These are phyloP conservation scores for Piaya cayana DNA, from an alignment of 2,113 vertebrate genomes.

Conservation along the genomic window DNA sequence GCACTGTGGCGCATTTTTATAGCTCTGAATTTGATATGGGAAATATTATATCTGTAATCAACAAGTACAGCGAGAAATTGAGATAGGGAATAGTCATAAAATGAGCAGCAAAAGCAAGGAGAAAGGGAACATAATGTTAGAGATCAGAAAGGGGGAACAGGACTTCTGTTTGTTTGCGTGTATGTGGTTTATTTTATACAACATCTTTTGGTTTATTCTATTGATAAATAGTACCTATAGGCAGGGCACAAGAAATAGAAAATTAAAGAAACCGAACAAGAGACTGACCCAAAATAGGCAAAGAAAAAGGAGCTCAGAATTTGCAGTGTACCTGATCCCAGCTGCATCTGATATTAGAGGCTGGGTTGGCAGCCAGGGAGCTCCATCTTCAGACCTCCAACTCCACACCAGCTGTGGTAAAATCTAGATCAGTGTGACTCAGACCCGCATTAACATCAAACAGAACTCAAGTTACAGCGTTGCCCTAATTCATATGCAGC, in stretches of 20 bases:
- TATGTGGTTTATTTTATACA: not conserved
- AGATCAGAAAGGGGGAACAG: not conserved
- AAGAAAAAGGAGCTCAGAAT: not conserved
- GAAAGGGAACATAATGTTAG: not conserved
- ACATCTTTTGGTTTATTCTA: not conserved
- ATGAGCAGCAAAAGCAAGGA: not conserved
- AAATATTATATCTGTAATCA: conserved; percentile 26
- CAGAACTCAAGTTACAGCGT: not conserved
- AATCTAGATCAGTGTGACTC: not conserved
- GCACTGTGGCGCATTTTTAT: not conserved
- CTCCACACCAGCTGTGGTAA: not conserved
- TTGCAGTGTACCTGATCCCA: not conserved
- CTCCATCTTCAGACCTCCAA: not conserved
- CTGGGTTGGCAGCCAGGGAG: not conserved
- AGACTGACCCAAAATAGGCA: not conserved
- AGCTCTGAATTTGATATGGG: not conserved
- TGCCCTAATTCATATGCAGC: not conserved
- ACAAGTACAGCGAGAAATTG: not conserved
- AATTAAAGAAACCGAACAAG: not conserved
- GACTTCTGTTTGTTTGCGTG: not conserved
- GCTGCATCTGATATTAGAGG: not conserved
- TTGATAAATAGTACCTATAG: not conserved
- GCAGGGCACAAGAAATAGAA: not conserved
- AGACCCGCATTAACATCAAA: not conserved
- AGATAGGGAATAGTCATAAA: not conserved